These are phyloP conservation scores for Drosophila ficusphila DNA, from an alignment of 1,140 invertebrate genomes.

Conservation along the genomic window DNA sequence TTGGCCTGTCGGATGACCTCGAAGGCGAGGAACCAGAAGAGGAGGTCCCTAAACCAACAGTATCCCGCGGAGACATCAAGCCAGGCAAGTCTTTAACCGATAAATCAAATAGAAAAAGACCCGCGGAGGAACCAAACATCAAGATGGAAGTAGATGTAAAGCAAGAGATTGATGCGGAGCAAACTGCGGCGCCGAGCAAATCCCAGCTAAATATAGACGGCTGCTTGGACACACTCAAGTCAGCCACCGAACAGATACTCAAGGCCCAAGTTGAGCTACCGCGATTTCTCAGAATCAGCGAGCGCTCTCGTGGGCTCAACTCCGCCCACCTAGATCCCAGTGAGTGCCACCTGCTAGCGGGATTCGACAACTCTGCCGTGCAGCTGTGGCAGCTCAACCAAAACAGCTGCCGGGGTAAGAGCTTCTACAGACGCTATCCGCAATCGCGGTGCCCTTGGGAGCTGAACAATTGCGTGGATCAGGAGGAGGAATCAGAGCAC, in stretches of 20 bases:
- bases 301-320: constrained; percentile 64
- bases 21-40: constrained; percentile 49
- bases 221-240: constrained; percentile 56
- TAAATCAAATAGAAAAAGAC: constrained; percentile 51
- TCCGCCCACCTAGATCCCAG: constrained; percentile 61
- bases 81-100: constrained; percentile 25
- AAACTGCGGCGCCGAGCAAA: background rate
- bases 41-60: background rate
- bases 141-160: constrained; percentile 61
- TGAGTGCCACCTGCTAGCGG: constrained; percentile 78
- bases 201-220: constrained; percentile 41
- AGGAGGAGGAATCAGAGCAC: constrained; percentile 53
- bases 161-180: constrained; percentile 23
- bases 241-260: constrained; percentile 52
- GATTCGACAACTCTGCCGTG: constrained; percentile 76
- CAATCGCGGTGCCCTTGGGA: constrained; percentile 74
- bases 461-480: constrained; percentile 60
- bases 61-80: constrained; percentile 37
- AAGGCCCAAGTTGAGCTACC: constrained; percentile 65
- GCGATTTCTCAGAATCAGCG: constrained; percentile 65
- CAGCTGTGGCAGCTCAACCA: constrained; percentile 82
- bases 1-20: constrained; percentile 54
- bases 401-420: constrained; percentile 65
- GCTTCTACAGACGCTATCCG: constrained; percentile 57
- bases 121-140: constrained; percentile 53